Base-by-base conservation (phyloP, 2,888 invertebrate species). In the Ormyrus labotus region DNA sequence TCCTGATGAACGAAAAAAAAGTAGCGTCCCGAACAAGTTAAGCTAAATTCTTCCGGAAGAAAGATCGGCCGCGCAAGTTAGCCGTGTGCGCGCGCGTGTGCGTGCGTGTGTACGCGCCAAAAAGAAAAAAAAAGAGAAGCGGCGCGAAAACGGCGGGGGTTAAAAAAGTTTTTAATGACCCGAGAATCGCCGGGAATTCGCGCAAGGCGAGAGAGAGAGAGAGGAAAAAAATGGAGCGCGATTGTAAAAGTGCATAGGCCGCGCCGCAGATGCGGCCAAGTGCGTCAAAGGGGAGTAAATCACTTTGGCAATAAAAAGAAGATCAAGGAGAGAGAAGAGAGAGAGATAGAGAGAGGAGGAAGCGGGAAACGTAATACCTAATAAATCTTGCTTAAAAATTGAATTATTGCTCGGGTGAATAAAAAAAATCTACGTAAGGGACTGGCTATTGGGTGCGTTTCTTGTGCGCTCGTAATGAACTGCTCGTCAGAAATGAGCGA, bases 91-190 rank as follows among this genome's bases (percentile, higher is more conserved):
- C n/a, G n/a, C n/a, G n/a, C n/a, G n/a, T n/a, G 34, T 2, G 34
- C 11, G 51, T 51, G 34, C 2, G 34, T 34, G 34, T 34, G 34
- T 34, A 34, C 34, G 34, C 34, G 34, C 34, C 2, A 34, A 34
- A 34, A 2, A 2, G 0, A 34, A 51, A 68, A 67, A 72, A 19
- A 34, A 5, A 2, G 19, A 72, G 19, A n/a, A n/a, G 55, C 6
- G 53, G 34, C 19, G 9, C 48, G 5, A 2, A n/a, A 47, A 7
- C 4, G 8, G 64, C n/a, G 19, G 5, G 60, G 11, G 34, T 55
- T 67, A 77, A 75, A 65, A 58, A 78, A 74, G 60, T 70, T 78
- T 78, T 60, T 81, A 77, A 81, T 81, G 78, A 67, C 69, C 57
- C 47, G 19, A 47, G 63, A 58, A 78, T 60, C 65, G 71, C 34